Base-by-base conservation (phyloP, 2,113 vertebrate species). In the Triplophysa rosa region DNA sequence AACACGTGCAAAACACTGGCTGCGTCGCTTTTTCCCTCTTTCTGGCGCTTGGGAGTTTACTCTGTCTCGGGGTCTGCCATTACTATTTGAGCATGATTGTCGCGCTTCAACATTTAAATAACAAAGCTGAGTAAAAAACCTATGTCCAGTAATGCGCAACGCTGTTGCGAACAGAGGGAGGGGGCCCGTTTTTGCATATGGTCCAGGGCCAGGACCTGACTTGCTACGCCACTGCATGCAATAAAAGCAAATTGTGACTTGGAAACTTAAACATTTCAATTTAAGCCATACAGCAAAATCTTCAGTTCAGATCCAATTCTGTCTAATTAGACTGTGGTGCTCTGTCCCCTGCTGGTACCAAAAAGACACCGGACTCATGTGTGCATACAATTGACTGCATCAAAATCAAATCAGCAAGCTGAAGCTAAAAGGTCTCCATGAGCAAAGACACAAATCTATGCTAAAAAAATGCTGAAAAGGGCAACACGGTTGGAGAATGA, bases 391-490 rank as follows among this genome's bases (percentile, higher is more conserved):
- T 45, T 74, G 26, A 74, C 24, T 21, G 23, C 40, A 63, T 62
- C 16, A 63, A 63, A 74, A 47, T 24, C 8, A 61, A 45, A 42
- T 62, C 33, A 26, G 12, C 24, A 8, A 62, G 58, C 12, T 26
- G 5, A 17, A 74, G 58, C 71, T 62, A 56, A 47, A 74, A 74
- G 21, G 58, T 72, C 54, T 72, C n/a, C 52, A 72, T 8, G 69
- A 21, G 49, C 2, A 12, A 56, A 19, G 19, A 42, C 23, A 58
- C 19, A 42, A 21, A 14, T 59, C n/a, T 12, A 16, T 54, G 23
- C 40, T 17, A 68, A 23, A 72, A 42, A 42, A 59, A 42, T 11
- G 12, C 33, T 42, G n/a, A 72, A 40, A 72, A 59, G 29, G 69
- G 69, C 69, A 72, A 72, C 29, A 40, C 9, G n/a, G 52, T 37